Evolutionary conservation across 2,888 invertebrate genomes (phyloP), one percentile per base, ranked within the genome.

Genomic region (Hemaris fuciformis): DNA sequence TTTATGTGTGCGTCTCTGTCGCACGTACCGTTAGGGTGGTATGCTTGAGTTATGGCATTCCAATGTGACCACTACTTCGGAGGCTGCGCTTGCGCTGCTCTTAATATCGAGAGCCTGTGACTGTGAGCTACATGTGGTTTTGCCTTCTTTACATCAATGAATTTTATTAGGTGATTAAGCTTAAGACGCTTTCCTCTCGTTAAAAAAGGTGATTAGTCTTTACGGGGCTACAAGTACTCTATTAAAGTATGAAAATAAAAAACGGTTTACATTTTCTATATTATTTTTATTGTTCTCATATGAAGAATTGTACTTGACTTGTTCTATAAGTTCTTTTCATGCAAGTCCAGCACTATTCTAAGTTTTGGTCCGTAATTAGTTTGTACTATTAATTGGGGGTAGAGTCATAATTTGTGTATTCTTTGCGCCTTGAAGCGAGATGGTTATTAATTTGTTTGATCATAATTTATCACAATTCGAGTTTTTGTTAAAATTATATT

Each of bases 11-110:
- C 70, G 76, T 89, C 89, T 75, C 85, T 62, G 69, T 90, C 84
- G 53, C 81, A 72, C 91, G 83, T 86, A 91, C 91, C 91, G 91
- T 91, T 91, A 91, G 88, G 81, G 88, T 88, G 84, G 89, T 89
- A 87, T 85, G 87, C 83, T 87, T 87, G 89, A 91, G 87, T 89
- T 91, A 91, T 90, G 84, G 90, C 90, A 91, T 91, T 91, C 91
- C 91, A 72, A 89, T 86, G 87, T 85, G 85, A 80, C 89, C 89
- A 85, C 89, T 87, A 85, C 81, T 79, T 71, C 75, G 89, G 91
- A 90, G 89, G 91, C 91, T 90, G 90, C 71, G 84, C 74, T 53
- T 53, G 53, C 53, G 53, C 18, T 31, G 53, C 53, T 53, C 53
- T 31, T 53, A 80, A 80, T 79, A 77, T 75, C 76, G 3, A 79